These are phyloP conservation scores for Callospermophilus lateralis DNA, from an alignment of 2,113 vertebrate genomes.

Conservation along the genomic window DNA sequence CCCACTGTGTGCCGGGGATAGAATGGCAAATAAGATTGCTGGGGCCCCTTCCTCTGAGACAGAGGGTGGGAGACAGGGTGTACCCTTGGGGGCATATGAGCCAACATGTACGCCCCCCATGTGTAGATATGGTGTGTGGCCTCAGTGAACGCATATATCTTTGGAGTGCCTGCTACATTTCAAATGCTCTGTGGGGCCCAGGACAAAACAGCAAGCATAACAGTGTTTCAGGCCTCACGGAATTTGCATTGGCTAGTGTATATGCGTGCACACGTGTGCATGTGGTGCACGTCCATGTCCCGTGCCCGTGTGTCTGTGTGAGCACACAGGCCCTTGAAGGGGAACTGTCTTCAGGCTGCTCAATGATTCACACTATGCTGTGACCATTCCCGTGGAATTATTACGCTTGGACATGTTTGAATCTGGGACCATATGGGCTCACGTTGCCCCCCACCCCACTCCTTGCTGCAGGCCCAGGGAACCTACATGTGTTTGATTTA, in stretches of 20 bases:
- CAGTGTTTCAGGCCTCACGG: background rate
- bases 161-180: background rate
- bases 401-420: background rate
- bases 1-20: background rate
- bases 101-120: background rate
- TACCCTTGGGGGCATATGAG: accelerated
- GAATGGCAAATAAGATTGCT: background rate
- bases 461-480: background rate
- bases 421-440: background rate
- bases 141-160: background rate
- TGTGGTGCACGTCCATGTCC: accelerated
- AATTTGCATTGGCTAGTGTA: accelerated
- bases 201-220: background rate
- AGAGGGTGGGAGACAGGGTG: background rate
- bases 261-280: accelerated
- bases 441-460: no score
- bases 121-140: no score
- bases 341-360: background rate
- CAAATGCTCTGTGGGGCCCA: accelerated
- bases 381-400: background rate
- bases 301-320: background rate
- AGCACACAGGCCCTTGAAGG: background rate
- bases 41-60: background rate
- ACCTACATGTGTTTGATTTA: background rate
- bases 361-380: background rate